These are phyloP conservation scores for Encarsia formosa DNA, from an alignment of 2,888 invertebrate species.

Conservation along the genomic window DNA sequence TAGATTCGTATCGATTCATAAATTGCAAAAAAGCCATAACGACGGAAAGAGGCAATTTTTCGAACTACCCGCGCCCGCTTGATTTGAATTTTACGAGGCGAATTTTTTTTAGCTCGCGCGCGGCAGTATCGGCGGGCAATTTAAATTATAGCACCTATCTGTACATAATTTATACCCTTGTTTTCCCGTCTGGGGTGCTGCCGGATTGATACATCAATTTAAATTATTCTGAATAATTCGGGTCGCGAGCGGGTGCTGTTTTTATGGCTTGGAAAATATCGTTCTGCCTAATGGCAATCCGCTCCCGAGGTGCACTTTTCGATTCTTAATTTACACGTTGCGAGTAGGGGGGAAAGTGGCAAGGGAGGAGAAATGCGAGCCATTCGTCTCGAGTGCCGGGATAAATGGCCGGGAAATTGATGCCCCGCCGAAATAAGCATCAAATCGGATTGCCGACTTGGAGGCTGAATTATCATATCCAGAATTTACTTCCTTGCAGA, in stretches of 20 bases:
- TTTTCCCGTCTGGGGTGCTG: slow-evolving; percentile 35
- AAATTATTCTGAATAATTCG: slow-evolving; percentile 50
- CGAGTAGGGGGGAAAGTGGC: slow-evolving; percentile 4
- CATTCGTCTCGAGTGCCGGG: slow-evolving; percentile 44
- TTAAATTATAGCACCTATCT: slow-evolving; percentile 43
- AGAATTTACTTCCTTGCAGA: slow-evolving; percentile 37
- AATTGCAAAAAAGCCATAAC: too few species aligned
- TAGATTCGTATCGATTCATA: too few species aligned
- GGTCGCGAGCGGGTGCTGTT: slow-evolving; percentile 47
- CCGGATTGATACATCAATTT: slow-evolving; percentile 46
- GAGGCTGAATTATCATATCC: slow-evolving; percentile 44
- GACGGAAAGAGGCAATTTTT: slow-evolving; percentile 24
- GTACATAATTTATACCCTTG: slow-evolving; percentile 48
- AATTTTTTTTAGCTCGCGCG: slow-evolving; percentile 13
- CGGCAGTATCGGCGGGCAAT: slow-evolving; percentile 39
- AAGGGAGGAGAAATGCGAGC: slow-evolving; percentile 37
- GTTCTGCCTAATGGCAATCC: slow-evolving; percentile 39
- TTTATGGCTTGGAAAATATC: slow-evolving; percentile 48
- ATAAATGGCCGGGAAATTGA: slow-evolving; percentile 47
- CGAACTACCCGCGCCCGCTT: slow-evolving; percentile 33
- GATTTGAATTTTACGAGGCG: slow-evolving; percentile 47
- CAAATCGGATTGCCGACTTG: slow-evolving; percentile 43
- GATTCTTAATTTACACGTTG: too few species aligned
- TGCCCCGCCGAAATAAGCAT: slow-evolving; percentile 47
- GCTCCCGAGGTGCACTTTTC: slow-evolving; percentile 15